phyloP scores from a whole-genome alignment of 2,888 invertebrate species.

The Monochamus alternatus region DNA sequence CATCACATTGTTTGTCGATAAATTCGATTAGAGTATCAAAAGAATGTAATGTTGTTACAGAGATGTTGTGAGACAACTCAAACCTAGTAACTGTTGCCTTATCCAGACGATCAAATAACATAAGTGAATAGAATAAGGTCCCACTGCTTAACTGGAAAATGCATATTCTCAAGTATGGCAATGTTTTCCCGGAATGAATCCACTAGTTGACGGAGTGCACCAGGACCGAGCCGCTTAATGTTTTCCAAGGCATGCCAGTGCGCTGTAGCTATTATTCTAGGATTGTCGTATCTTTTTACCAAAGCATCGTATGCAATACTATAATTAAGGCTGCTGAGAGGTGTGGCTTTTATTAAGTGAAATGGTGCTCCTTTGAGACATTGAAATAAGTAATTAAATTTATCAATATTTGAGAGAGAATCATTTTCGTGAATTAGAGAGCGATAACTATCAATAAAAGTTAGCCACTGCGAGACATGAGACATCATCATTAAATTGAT shows the following conservation, averaged over 20 bases:
- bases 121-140: neutral
- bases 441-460: neutral
- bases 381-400: neutral
- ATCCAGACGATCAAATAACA: neutral
- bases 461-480: no score
- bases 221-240: neutral
- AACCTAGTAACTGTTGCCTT: neutral
- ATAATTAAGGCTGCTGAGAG: slow-evolving; percentile 23
- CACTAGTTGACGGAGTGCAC: neutral
- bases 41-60: neutral
- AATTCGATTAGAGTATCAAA: neutral
- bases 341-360: slow-evolving; percentile 29
- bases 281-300: slow-evolving; percentile 35
- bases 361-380: slow-evolving; percentile 12
- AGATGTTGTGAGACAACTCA: neutral
- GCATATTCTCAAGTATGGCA: neutral
- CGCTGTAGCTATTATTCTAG: slow-evolving; percentile 29
- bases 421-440: slow-evolving; percentile 30
- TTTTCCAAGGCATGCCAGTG: slow-evolving; percentile 26
- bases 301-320: slow-evolving; percentile 30
- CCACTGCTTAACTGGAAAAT: neutral
- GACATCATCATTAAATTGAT: neutral
- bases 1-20: neutral
- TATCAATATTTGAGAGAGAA: neutral
- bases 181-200: neutral